phyloP scores from a whole-genome alignment of 2,113 vertebrate species.

The Micromys minutus region DNA sequence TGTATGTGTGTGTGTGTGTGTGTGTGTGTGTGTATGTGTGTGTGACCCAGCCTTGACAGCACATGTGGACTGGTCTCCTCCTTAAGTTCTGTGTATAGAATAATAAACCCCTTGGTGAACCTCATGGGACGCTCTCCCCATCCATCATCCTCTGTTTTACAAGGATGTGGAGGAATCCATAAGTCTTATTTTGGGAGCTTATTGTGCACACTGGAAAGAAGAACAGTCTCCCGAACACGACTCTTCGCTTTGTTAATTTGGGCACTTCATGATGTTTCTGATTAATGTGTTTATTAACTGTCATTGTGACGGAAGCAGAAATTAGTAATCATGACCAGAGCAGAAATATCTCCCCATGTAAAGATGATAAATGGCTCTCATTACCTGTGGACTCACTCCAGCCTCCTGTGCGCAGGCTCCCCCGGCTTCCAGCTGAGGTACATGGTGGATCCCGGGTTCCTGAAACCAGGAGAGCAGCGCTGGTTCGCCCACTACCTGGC shows the following conservation, averaged over 20 bases:
- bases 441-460: slow-evolving; percentile 87
- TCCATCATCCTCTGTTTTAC: neutral
- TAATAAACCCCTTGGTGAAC: neutral
- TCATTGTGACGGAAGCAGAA: neutral
- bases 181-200: neutral
- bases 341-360: neutral
- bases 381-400: neutral
- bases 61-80: fast-evolving
- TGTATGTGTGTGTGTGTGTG: neutral
- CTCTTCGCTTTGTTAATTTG: neutral
- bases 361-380: neutral
- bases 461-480: slow-evolving; percentile 89
- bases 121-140: neutral
- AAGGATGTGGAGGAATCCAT: neutral
- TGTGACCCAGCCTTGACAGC: neutral
- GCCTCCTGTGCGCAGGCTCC: slow-evolving; percentile 79
- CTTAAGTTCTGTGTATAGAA: neutral
- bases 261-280: neutral
- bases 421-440: slow-evolving; percentile 92
- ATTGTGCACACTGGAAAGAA: neutral
- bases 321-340: neutral
- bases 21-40: too few relatives aligned
- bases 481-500: slow-evolving; percentile 94
- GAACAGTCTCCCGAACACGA: fast-evolving
- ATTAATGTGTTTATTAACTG: neutral